A percentile compares a stretch with the other conserved stretches of the same genome.
phyloP scores from a whole-genome alignment of 2,113 vertebrate genomes.

The Colossoma macropomum region DNA sequence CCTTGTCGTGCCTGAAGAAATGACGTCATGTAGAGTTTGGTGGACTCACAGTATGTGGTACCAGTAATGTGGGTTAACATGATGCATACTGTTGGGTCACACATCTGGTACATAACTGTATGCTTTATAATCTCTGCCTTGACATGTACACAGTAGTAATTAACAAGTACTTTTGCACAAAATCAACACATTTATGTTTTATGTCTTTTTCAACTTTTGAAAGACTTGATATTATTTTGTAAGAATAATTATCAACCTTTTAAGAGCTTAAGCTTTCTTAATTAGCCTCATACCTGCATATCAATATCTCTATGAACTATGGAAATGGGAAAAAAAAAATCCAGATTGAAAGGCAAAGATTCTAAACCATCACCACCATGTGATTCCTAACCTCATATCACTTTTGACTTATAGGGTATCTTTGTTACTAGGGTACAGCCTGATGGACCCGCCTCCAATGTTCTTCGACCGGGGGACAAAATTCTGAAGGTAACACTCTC shows the following conservation, averaged over 20 bases:
- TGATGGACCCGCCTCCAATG: constrained; percentile 92
- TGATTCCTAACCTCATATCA: constrained; percentile 98
- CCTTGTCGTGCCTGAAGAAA: constrained; percentile 29
- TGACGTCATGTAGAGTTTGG: constrained; percentile 37
- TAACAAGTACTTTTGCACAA: background rate
- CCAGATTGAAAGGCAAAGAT: constrained; percentile 81
- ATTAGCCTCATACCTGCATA: background rate
- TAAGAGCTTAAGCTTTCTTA: background rate
- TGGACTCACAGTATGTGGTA: constrained; percentile 48
- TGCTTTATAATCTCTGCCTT: constrained; percentile 85
- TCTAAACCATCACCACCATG: constrained; percentile 80
- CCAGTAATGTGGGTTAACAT: constrained; percentile 31
- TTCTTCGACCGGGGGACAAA: constrained; percentile 97
- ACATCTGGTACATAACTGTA: constrained; percentile 48
- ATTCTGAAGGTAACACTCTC: constrained; percentile 91
- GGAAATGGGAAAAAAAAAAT: constrained; percentile 11
- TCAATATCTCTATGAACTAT: background rate
- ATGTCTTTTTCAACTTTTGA: background rate
- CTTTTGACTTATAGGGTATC: constrained; percentile 99
- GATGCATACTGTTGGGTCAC: constrained; percentile 52
- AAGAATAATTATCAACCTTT: background rate
- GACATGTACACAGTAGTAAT: constrained; percentile 14
- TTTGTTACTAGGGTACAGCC: constrained; percentile 99
- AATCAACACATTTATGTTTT: background rate
- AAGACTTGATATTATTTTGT: background rate